Conservation (phyloP, 1,140 invertebrate species). For the Medauroidea extradentata region DNA sequence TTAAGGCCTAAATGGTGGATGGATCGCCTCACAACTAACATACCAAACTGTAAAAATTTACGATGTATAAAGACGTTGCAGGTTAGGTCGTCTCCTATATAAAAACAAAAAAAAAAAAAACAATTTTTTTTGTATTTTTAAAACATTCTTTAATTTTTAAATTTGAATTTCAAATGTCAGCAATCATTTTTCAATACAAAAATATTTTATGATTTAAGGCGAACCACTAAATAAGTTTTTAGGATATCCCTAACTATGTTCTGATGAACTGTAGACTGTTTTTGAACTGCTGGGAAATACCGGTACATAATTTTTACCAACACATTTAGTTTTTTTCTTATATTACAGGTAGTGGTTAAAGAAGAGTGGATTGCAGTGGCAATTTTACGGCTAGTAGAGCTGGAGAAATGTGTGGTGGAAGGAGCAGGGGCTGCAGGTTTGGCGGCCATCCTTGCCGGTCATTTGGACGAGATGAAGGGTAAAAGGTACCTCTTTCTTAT, state of each 20-base stretch:
- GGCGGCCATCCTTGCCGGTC: conserved; percentile 62
- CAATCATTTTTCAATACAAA: not conserved
- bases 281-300: too few species aligned
- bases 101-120: not conserved
- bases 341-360: conserved; percentile 44
- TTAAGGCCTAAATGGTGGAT: too few species aligned
- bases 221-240: not conserved
- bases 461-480: conserved; percentile 59
- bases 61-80: too few species aligned
- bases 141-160: too few species aligned
- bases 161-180: not conserved
- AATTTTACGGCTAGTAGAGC: conserved; percentile 62
- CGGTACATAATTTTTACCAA: not conserved
- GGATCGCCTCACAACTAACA: too few species aligned
- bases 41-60: too few species aligned
- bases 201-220: not conserved
- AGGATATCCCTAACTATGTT: too few species aligned
- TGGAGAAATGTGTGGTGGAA: conserved; percentile 67
- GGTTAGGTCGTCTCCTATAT: too few species aligned
- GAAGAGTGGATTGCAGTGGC: conserved; percentile 61
- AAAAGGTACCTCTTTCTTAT: too few species aligned
- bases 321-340: not conserved
- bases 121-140: not conserved
- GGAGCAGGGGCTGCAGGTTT: conserved; percentile 64
- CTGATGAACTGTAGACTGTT: not conserved